These are phyloP conservation scores for Torymus texanus DNA, from an alignment of 2,888 invertebrate genomes.

Conservation along the genomic window DNA sequence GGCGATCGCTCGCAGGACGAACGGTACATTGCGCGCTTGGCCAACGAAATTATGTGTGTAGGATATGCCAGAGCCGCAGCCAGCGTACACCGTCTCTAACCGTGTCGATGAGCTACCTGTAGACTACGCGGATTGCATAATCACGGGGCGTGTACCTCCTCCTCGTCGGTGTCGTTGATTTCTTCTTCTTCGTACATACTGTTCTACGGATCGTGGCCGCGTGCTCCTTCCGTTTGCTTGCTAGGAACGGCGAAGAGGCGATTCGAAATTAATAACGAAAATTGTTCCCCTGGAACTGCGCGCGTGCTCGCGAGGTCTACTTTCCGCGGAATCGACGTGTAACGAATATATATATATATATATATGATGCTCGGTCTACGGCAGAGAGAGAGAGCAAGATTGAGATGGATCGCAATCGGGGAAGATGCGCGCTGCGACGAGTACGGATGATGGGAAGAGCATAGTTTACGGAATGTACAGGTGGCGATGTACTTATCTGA, in stretches of 20 bases:
- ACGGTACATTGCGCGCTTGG: constrained; percentile 66
- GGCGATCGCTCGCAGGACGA: constrained; percentile 56
- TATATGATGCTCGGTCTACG: too few relatives aligned
- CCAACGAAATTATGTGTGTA: constrained; percentile 66
- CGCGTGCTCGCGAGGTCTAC: constrained; percentile 5
- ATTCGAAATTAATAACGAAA: constrained; percentile 44
- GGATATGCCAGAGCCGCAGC: constrained; percentile 52
- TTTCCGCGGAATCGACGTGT: constrained; percentile 6
- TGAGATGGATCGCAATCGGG: too few relatives aligned
- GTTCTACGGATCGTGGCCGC: too few relatives aligned
- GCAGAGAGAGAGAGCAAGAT: too few relatives aligned
- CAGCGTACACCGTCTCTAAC: too few relatives aligned
- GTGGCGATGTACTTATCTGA: too few relatives aligned
- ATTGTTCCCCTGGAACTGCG: constrained; percentile 20
- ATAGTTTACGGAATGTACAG: too few relatives aligned
- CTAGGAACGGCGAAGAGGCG: background rate
- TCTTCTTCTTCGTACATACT: constrained; percentile 8
- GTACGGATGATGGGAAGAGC: too few relatives aligned
- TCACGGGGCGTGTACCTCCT: constrained; percentile 60
- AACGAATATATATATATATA: too few relatives aligned
- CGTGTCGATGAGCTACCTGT: too few relatives aligned
- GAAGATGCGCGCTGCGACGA: too few relatives aligned
- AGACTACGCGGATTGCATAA: constrained; percentile 64
- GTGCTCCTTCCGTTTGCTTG: background rate
- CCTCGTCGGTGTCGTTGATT: background rate